Conservation (phyloP, 2,113 vertebrate genomes). For the Raja brachyura region DNA sequence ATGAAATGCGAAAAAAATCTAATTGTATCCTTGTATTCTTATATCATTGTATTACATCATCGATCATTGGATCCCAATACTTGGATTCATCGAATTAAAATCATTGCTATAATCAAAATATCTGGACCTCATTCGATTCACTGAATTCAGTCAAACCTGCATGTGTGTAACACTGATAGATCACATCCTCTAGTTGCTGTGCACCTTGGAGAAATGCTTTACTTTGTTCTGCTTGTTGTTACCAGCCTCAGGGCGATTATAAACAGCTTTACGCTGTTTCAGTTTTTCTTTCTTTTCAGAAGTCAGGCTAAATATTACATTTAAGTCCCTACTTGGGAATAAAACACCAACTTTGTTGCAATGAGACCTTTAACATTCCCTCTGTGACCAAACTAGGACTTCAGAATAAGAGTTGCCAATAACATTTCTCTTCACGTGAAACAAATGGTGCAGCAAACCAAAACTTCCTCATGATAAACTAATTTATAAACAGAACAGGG, state of each 20-base stretch:
- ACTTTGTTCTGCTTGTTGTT: background rate
- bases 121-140: background rate
- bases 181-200: background rate
- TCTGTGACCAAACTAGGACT: background rate
- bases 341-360: too few relatives aligned
- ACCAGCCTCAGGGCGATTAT: background rate
- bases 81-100: background rate
- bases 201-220: background rate
- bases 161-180: background rate
- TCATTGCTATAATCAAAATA: background rate
- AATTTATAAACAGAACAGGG: too few relatives aligned
- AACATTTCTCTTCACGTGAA: background rate
- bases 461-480: background rate
- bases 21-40: too few relatives aligned
- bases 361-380: background rate
- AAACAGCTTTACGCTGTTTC: background rate
- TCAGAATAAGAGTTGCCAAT: background rate
- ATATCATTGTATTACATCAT: background rate
- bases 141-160: background rate
- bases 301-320: background rate
- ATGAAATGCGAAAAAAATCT: background rate
- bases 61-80: background rate
- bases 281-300: background rate
- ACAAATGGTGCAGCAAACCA: background rate
- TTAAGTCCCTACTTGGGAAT: background rate